Evolutionary conservation across 2,888 invertebrate species (phyloP), one percentile per base, ranked within the genome.

Genomic region (Hyposoter dolosus): DNA sequence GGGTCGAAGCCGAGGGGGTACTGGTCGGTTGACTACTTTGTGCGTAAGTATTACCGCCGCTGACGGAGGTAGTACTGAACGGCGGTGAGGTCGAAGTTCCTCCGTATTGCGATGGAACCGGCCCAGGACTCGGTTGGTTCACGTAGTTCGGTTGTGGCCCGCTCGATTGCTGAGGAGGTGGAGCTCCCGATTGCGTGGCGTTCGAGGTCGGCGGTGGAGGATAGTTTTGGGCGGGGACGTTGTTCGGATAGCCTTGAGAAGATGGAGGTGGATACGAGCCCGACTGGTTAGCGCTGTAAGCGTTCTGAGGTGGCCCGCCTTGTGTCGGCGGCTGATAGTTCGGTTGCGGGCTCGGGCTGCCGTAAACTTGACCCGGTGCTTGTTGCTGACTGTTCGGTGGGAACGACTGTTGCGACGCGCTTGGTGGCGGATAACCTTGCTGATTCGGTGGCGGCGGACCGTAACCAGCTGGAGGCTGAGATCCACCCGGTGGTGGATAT

Each of bases 371-470:
- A 23, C 91, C 91, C 83, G 89, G 90, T 72, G 74, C 86, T 65
- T 84, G 90, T 65, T 88, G 90, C 72, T 91, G 95, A 94, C 91
- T 95, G 94, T 91, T 93, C 78, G 93, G 89, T 71, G 94, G 91
- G 81, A 94, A 92, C 94, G 90, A 95, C 93, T 91, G 92, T 86
- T 93, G 93, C 35, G 93, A 90, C 17, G 95, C 92, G 88, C 94
- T 95, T 10, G 95, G 94, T 12, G 96, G 96, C 82, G 96, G 95
- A 92, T 97, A 97, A 0, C 96, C 96, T 89, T 96, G 96, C 45
- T 96, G 96, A 93, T 96, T 96, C 87, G 95, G 95, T 88, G 96
- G 96, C 43, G 96, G 96, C 23, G 96, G 96, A 3, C 96, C 96
- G 92, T 96, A 96, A 63, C 93, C 93, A 45, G 96, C 95, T 91